Evolutionary conservation across 2,888 invertebrate species (phyloP), one percentile per base, ranked within the genome.

Genomic region (Aspidiotus destructor): DNA sequence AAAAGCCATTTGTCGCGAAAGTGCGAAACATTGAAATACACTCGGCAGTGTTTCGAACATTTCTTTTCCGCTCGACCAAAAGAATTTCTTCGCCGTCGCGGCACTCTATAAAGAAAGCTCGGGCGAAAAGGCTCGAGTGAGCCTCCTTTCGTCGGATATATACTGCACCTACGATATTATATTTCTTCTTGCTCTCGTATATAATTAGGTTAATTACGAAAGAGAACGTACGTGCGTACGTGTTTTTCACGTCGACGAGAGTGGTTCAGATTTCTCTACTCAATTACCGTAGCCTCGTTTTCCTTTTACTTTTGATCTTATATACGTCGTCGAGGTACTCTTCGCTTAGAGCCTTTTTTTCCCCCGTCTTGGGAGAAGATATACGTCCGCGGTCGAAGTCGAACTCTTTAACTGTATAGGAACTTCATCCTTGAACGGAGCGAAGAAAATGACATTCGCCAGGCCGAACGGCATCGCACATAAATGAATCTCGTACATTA

Each of bases 1-100:
- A 48, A 48, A 48, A 48, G 48, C 48, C 48, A 48, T 48, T 48
- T 48, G 48, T 48, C 48, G 48, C n/a, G 48, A 48, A 48, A 28
- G 28, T 48, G 48, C 48, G 48, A n/a, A 48, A 48, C 48, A 48
- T 48, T n/a, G 48, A 48, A 48, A 48, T n/a, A 48, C 48, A 48
- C 48, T 48, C 48, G 48, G n/a, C 28, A 28, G 28, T 28, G 28
- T 28, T 28, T 28, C 28, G 28, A 28, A 28, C 28, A 28, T 28
- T 28, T 28, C 28, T 28, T 28, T 28, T 28, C 28, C 28, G 28
- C 28, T 28, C 28, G 28, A 28, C 28, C 28, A 28, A 28, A 28
- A 28, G 28, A 28, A 28, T 28, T 28, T 5, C 28, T 28, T 28
- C 28, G 28, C 28, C 28, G 28, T 28, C 28, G 28, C 28, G 28